Evolutionary conservation across 2,113 vertebrate genomes (phyloP).

Genomic region (Pao palembangensis): DNA sequence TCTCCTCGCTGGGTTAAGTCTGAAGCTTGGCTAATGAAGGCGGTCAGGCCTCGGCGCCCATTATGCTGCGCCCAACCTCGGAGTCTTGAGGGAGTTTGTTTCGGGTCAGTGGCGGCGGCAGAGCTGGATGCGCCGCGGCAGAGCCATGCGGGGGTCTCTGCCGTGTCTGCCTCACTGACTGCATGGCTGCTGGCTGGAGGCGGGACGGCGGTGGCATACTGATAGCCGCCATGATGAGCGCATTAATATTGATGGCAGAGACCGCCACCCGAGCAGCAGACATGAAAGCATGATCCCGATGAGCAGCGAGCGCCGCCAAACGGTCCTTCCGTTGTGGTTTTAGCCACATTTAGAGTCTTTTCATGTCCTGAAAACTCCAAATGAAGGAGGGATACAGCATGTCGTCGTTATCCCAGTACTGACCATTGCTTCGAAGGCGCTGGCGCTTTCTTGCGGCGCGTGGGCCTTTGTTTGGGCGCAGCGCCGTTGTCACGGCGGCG

Average conservation of each 20-base stretch:
- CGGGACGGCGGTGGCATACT: slow-evolving; percentile 38
- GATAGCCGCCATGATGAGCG: slow-evolving; percentile 10
- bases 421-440: too few species aligned
- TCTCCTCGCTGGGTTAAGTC: too few species aligned
- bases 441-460: too few species aligned
- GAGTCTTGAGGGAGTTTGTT: slow-evolving; percentile 58
- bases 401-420: too few species aligned
- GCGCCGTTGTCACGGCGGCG: slow-evolving; percentile 40
- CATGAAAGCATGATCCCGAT: slow-evolving; percentile 14
- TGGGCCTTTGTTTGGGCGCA: too few species aligned
- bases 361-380: too few species aligned
- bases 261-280: too few species aligned
- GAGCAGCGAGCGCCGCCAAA: slow-evolving; percentile 53
- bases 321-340: slow-evolving; percentile 7
- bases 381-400: too few species aligned
- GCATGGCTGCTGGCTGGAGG: slow-evolving; percentile 46
- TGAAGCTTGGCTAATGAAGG: slow-evolving; percentile 51
- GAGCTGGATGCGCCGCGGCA: too few species aligned
- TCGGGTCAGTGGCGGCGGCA: slow-evolving; percentile 58
- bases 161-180: slow-evolving; percentile 52
- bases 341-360: too few species aligned
- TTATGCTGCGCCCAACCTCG: slow-evolving; percentile 29
- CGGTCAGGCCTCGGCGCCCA: slow-evolving; percentile 40
- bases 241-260: slow-evolving; percentile 32
- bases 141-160: slow-evolving; percentile 39